phyloP scores from a whole-genome alignment of 2,888 invertebrate genomes.

The Conistra vaccinii region DNA sequence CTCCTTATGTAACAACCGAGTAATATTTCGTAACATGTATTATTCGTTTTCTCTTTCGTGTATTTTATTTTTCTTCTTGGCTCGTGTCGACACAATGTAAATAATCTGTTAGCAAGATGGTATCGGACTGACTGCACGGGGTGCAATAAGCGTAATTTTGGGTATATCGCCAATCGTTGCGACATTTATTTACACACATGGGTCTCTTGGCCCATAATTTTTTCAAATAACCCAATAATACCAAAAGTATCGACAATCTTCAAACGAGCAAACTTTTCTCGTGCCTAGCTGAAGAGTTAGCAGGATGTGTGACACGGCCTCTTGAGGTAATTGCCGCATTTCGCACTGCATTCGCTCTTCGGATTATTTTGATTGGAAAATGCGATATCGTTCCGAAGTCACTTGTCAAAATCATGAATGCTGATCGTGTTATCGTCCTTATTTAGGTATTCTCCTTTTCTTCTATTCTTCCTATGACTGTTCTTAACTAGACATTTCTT shows the following conservation, averaged over 20 bases:
- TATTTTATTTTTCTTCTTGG: neutral
- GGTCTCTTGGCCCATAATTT: accelerated
- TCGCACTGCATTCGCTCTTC: constrained; percentile 76
- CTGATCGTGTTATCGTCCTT: neutral
- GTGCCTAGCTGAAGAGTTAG: constrained; percentile 78
- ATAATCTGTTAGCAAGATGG: neutral
- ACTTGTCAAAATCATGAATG: constrained; percentile 20
- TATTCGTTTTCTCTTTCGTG: neutral
- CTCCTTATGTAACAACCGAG: neutral
- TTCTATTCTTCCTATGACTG: neutral
- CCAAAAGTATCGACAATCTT: constrained; percentile 57
- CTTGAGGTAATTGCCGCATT: constrained; percentile 88
- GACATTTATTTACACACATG: neutral
- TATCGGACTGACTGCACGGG: neutral
- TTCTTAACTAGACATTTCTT: neutral
- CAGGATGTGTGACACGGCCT: constrained; percentile 84
- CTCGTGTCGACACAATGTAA: neutral
- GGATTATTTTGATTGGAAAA: constrained; percentile 69
- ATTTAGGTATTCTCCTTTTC: neutral
- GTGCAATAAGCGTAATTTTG: neutral
- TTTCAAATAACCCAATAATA: neutral
- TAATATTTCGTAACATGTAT: neutral
- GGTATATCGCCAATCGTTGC: too few species aligned
- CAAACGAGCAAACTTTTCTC: constrained; percentile 31
- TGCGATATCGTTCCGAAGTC: constrained; percentile 59